Conservation (phyloP, 2,797 vertebrate species). For the Babyrousa celebensis region DNA sequence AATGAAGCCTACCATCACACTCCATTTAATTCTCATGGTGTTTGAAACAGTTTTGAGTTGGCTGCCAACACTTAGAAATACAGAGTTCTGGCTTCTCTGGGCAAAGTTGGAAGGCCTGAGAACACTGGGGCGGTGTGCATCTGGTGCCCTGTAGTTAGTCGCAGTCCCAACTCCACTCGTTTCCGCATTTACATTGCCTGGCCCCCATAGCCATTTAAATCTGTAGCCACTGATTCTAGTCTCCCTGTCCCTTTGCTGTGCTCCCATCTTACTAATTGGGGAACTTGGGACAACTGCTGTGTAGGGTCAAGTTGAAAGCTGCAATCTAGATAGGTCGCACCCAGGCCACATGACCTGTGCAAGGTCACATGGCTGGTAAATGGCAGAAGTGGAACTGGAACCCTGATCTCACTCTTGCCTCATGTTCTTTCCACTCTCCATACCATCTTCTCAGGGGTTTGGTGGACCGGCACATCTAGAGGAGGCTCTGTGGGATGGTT, state of each 20-base stretch:
- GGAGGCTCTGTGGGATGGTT: neutral
- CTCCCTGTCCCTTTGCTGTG: neutral
- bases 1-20: neutral
- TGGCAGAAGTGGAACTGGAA: neutral
- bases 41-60: conserved; percentile 42
- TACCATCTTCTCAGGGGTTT: neutral
- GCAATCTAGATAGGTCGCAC: neutral
- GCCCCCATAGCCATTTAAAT: neutral
- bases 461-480: neutral
- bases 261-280: neutral
- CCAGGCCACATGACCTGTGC: neutral
- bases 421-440: neutral
- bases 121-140: neutral
- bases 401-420: neutral
- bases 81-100: conserved; percentile 51
- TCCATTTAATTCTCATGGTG: conserved; percentile 35
- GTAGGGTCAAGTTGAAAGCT: neutral
- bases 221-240: neutral
- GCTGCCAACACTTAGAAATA: conserved; percentile 44
- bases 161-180: neutral
- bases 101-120: neutral
- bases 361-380: neutral
- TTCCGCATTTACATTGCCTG: neutral
- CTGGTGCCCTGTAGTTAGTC: neutral
- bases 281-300: neutral